Evolutionary conservation across 2,113 vertebrate genomes (phyloP).

Genomic region (Sminthopsis crassicaudata): DNA sequence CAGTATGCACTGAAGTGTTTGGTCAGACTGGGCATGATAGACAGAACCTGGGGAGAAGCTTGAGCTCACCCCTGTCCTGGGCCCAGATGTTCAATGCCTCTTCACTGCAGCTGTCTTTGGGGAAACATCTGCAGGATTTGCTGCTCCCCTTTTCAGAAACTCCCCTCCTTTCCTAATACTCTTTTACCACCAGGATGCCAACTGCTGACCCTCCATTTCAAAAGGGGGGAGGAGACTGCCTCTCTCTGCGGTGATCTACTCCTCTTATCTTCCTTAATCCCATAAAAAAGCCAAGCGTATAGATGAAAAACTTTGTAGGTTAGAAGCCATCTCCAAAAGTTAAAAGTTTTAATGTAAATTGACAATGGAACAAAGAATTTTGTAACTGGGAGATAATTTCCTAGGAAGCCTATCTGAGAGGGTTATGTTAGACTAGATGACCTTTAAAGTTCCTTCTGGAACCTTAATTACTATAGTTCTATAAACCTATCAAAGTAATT

Average conservation of each 20-base stretch:
- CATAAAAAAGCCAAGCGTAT: not conserved
- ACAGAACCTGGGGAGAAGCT: constrained; percentile 30
- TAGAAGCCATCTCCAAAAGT: not conserved
- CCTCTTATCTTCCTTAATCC: not conserved
- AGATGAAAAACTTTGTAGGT: not conserved
- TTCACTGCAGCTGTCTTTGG: constrained; percentile 23
- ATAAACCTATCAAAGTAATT: not conserved
- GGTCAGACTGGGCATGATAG: constrained; percentile 49
- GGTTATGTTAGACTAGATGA: not conserved
- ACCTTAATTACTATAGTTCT: not conserved
- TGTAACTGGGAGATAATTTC: not conserved
- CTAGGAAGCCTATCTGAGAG: not conserved
- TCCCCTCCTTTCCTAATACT: not conserved
- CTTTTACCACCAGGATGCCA: not conserved
- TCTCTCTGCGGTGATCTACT: not conserved
- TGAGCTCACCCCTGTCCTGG: constrained; percentile 23
- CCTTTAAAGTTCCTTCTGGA: not conserved
- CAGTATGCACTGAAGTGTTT: not conserved
- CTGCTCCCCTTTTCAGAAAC: not conserved
- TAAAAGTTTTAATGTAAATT: not conserved
- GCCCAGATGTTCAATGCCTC: constrained; percentile 44
- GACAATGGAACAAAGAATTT: not conserved
- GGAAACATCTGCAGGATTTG: not conserved
- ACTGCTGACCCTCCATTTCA: not conserved
- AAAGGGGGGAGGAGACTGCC: not conserved